phyloP scores from a whole-genome alignment of 1,140 invertebrate genomes.

The Magallana gigas region DNA sequence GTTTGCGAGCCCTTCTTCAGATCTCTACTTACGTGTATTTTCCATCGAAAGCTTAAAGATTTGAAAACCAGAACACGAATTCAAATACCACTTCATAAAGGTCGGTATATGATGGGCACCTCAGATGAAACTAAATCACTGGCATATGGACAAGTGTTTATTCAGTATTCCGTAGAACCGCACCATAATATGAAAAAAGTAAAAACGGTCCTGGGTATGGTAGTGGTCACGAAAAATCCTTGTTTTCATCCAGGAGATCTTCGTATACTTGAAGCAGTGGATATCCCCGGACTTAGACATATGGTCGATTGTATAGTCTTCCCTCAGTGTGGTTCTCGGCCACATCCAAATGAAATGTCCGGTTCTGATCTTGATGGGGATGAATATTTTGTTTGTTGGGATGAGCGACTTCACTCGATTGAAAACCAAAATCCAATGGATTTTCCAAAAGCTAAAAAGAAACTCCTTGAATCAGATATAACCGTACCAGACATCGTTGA shows the following conservation, averaged over 20 bases:
- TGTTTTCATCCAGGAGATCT: conserved; percentile 54
- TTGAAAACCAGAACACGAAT: conserved; percentile 30
- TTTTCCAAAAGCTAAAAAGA: background rate
- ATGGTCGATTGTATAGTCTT: conserved; percentile 55
- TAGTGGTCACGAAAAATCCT: conserved; percentile 50
- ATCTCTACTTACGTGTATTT: conserved; percentile 33
- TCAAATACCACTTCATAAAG: background rate
- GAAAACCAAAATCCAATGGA: conserved; percentile 43
- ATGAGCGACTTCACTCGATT: conserved; percentile 1
- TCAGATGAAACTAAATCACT: conserved; percentile 38
- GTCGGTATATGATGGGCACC: conserved; percentile 43
- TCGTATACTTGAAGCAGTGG: conserved; percentile 43
- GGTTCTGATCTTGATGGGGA: conserved; percentile 59
- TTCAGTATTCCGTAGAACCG: conserved; percentile 16
- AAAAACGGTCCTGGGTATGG: background rate
- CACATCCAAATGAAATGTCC: conserved; percentile 56
- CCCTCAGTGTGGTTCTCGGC: conserved; percentile 40
- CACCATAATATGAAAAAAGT: background rate
- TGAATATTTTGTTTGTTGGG: conserved; percentile 53
- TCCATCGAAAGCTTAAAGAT: conserved; percentile 29
- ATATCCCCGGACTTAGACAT: conserved; percentile 34
- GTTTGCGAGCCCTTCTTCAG: conserved; percentile 43
- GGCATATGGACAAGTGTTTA: conserved; percentile 41
- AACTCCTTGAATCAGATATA: background rate
- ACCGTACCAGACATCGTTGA: conserved; percentile 23